Evolutionary conservation across 2,113 vertebrate genomes (phyloP).

Genomic region (Tragelaphus imberbis): DNA sequence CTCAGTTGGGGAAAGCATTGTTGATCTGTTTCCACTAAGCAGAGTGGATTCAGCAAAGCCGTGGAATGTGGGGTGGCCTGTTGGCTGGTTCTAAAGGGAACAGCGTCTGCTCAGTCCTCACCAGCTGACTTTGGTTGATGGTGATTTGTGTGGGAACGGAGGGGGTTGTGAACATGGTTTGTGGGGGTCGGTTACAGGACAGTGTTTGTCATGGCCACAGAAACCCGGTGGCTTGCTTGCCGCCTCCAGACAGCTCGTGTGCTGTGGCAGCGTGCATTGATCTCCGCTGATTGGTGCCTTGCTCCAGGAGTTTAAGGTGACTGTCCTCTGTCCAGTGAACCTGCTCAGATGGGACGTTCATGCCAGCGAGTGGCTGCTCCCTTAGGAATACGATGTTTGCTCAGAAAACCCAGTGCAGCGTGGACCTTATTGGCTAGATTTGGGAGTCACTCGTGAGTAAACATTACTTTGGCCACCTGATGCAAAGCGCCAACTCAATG

Average conservation of each 20-base stretch:
- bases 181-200: background rate
- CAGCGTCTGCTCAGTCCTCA: background rate
- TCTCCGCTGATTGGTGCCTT: background rate
- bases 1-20: background rate
- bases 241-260: background rate
- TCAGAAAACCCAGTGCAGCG: background rate
- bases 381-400: background rate
- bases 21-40: background rate
- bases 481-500: background rate
- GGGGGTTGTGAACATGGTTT: background rate
- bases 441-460: background rate
- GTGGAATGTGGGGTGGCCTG: background rate
- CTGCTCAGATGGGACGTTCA: background rate
- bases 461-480: background rate
- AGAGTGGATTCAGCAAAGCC: background rate
- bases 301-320: background rate
- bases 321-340: background rate
- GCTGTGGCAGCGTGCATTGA: background rate
- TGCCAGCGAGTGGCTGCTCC: background rate
- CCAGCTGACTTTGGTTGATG: background rate
- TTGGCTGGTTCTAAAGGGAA: background rate
- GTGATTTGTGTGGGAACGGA: background rate
- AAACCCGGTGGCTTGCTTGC: background rate
- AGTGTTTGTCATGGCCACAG: background rate
- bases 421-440: background rate